These are phyloP conservation scores for Triplophysa tibetana DNA, from an alignment of 2,113 vertebrate genomes.

Conservation along the genomic window DNA sequence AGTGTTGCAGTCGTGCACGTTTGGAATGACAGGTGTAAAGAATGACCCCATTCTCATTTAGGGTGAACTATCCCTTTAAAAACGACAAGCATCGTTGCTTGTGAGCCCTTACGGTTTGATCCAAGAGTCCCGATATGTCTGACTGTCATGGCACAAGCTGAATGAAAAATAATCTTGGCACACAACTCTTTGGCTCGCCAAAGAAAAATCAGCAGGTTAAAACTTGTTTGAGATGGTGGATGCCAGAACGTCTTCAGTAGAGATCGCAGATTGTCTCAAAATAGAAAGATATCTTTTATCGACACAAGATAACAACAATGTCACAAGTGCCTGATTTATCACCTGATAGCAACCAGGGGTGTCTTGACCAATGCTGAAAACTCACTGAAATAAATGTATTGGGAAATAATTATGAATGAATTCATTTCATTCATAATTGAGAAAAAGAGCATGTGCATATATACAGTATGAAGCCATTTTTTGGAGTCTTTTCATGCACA, in stretches of 20 bases:
- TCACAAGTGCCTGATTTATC: neutral
- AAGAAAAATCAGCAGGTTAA: neutral
- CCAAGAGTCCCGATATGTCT: neutral
- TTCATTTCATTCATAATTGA: constrained; percentile 1
- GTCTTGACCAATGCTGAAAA: too few species aligned
- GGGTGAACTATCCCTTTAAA: neutral
- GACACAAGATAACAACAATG: neutral
- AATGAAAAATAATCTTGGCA: constrained; percentile 25
- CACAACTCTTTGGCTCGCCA: constrained; percentile 10
- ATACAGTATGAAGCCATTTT: neutral
- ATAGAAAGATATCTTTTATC: neutral
- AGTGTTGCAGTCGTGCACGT: too few species aligned
- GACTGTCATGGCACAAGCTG: neutral
- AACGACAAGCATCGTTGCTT: neutral
- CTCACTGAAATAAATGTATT: too few species aligned
- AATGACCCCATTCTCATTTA: too few species aligned
- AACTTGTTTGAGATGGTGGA: neutral
- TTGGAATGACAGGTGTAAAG: too few species aligned
- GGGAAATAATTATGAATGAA: neutral
- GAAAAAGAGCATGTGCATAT: neutral
- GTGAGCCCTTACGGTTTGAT: neutral
- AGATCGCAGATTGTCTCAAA: neutral
- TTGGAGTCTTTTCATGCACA: neutral
- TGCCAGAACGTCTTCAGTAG: neutral
- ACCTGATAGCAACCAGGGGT: too few species aligned